Percentiles rank a stretch among this genome's conserved stretches.
These are phyloP conservation scores for Tetramorium alpestre DNA, from an alignment of 1,140 invertebrate genomes.

Conservation along the genomic window DNA sequence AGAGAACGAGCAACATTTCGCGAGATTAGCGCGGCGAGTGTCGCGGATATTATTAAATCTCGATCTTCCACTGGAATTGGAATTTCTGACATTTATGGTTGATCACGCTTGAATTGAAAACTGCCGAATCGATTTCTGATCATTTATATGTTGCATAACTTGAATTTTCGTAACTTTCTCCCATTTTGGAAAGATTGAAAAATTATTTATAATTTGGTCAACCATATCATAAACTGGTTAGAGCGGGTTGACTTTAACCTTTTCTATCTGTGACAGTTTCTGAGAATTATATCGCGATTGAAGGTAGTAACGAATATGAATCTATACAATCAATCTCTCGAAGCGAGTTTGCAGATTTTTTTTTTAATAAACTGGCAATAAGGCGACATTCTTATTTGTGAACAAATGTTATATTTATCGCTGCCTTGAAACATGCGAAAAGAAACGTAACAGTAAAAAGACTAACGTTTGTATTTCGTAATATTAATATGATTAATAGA, in stretches of 20 bases:
- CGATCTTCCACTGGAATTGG: not conserved
- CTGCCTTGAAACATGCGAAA: not conserved
- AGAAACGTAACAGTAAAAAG: not conserved
- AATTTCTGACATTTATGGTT: not conserved
- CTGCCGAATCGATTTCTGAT: not conserved
- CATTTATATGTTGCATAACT: not conserved
- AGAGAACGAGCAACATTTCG: not conserved
- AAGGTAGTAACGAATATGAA: not conserved
- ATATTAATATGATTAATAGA: not conserved
- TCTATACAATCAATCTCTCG: not conserved
- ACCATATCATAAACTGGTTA: not conserved
- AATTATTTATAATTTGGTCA: not conserved
- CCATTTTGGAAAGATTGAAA: conserved; percentile 19
- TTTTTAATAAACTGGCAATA: too few species aligned
- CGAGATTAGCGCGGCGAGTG: not conserved
- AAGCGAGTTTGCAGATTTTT: not conserved
- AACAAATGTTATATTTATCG: not conserved
- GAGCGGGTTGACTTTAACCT: conserved; percentile 7
- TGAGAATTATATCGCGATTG: not conserved
- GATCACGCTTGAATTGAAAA: not conserved
- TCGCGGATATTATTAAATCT: not conserved
- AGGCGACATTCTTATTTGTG: not conserved
- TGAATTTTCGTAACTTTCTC: not conserved
- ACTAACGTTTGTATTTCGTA: not conserved
- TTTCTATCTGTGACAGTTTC: not conserved